Evolutionary conservation across 2,888 invertebrate genomes (phyloP).

Genomic region (Darwinula stevensoni): DNA sequence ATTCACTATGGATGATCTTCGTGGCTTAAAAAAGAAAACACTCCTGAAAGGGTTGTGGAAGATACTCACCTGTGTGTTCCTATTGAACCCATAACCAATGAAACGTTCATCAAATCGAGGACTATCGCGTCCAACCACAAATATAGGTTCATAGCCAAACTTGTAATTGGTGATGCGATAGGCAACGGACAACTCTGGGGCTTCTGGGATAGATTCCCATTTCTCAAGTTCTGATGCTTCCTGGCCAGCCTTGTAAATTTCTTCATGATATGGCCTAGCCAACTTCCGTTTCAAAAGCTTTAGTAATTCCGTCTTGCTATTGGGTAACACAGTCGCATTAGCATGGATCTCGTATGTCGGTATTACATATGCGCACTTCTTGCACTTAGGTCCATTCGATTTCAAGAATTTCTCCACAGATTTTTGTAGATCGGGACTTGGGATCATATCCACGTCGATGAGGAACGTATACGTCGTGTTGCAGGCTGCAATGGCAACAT

Average conservation of each 20-base stretch:
- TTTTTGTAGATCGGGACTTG: slow-evolving; percentile 8
- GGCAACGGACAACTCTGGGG: slow-evolving; percentile 9
- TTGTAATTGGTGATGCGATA: slow-evolving; percentile 11
- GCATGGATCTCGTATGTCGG: slow-evolving; percentile 13
- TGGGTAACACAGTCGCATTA: no score
- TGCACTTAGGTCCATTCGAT: slow-evolving; percentile 7
- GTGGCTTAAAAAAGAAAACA: no score
- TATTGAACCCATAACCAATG: slow-evolving; percentile 13
- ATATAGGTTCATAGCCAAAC: slow-evolving; percentile 12
- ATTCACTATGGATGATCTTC: no score
- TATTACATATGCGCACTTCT: slow-evolving; percentile 12
- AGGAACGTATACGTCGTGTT: slow-evolving; percentile 10
- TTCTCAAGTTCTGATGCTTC: no score
- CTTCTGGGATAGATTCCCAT: no score
- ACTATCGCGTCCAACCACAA: slow-evolving; percentile 10
- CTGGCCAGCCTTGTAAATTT: no score
- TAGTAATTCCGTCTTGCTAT: no score
- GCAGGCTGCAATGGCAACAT: slow-evolving; percentile 11
- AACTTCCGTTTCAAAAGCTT: no score
- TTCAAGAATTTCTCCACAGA: slow-evolving; percentile 8
- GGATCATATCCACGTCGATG: slow-evolving; percentile 12
- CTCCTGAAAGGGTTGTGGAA: no score
- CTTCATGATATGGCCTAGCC: no score
- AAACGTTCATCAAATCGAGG: slow-evolving; percentile 13
- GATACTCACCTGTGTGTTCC: slow-evolving; percentile 12